Conservation (phyloP, 2,888 invertebrate genomes). For the Watsonalla binaria region DNA sequence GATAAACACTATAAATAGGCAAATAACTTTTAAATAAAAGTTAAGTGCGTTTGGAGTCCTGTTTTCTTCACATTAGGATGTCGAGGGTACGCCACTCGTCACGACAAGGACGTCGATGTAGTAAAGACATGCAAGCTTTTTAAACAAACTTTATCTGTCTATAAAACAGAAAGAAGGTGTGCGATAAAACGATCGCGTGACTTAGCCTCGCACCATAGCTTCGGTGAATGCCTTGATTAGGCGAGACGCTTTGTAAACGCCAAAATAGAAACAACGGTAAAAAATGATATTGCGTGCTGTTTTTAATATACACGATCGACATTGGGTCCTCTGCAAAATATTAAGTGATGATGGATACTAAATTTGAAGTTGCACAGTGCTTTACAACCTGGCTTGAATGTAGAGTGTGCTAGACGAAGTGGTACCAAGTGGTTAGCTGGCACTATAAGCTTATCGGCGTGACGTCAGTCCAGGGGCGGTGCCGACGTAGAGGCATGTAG, state of each 20-base stretch:
- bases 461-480: slow-evolving; percentile 73
- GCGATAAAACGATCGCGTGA: slow-evolving; percentile 76
- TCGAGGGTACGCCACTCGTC: slow-evolving; percentile 65
- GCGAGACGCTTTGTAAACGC: slow-evolving; percentile 38
- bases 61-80: slow-evolving; percentile 48
- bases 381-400: slow-evolving; percentile 28
- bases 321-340: neutral
- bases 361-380: neutral
- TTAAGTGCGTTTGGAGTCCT: slow-evolving; percentile 17
- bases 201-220: slow-evolving; percentile 53
- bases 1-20: slow-evolving; percentile 11
- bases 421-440: slow-evolving; percentile 69
- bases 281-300: slow-evolving; percentile 2
- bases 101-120: slow-evolving; percentile 66
- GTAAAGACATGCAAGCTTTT: slow-evolving; percentile 72
- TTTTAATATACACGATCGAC: neutral
- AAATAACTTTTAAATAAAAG: slow-evolving; percentile 13
- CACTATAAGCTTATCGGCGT: slow-evolving; percentile 68
- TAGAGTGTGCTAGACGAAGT: slow-evolving; percentile 39
- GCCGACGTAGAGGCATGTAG: slow-evolving; percentile 75
- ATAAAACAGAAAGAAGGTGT: slow-evolving; percentile 74
- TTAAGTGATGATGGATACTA: neutral
- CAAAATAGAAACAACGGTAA: slow-evolving; percentile 32
- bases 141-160: slow-evolving; percentile 72
- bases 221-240: slow-evolving; percentile 68